phyloP scores from a whole-genome alignment of 2,113 vertebrate genomes.

The Perccottus glenii region DNA sequence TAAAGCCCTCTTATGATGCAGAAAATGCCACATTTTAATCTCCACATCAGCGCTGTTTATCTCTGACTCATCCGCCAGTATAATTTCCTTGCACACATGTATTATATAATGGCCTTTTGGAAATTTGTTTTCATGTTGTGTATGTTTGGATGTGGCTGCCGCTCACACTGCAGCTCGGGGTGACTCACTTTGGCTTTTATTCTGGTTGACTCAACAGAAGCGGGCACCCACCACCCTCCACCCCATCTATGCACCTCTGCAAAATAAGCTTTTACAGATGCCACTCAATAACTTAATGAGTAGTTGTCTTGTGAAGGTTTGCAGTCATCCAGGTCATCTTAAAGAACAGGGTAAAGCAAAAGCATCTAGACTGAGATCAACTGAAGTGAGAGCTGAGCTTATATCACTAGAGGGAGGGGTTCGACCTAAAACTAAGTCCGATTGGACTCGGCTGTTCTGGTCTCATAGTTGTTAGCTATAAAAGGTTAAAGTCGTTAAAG shows the following conservation, averaged over 20 bases:
- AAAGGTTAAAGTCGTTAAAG: too few relatives aligned
- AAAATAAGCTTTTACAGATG: constrained; percentile 14
- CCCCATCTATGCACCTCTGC: neutral
- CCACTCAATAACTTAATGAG: constrained; percentile 10
- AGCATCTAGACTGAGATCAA: too few relatives aligned
- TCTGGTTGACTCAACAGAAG: constrained; percentile 46
- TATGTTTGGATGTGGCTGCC: constrained; percentile 48
- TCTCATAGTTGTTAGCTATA: too few relatives aligned
- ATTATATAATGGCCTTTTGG: constrained; percentile 38
- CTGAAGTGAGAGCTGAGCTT: too few relatives aligned
- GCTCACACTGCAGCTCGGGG: constrained; percentile 53
- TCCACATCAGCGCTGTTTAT: neutral
- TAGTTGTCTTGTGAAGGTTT: neutral
- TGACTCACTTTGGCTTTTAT: constrained; percentile 55
- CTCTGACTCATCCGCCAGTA: constrained; percentile 5
- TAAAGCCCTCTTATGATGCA: neutral
- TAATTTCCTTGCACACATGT: neutral
- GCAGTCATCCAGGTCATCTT: too few relatives aligned
- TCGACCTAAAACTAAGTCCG: too few relatives aligned
- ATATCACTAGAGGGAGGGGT: too few relatives aligned
- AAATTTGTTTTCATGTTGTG: constrained; percentile 16
- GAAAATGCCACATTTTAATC: neutral
- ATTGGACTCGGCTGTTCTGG: too few relatives aligned
- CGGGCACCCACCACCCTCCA: neutral
- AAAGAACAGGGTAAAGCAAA: too few relatives aligned